Conservation (phyloP, 2,113 vertebrate species). For the Genyomyrus donnyi region DNA sequence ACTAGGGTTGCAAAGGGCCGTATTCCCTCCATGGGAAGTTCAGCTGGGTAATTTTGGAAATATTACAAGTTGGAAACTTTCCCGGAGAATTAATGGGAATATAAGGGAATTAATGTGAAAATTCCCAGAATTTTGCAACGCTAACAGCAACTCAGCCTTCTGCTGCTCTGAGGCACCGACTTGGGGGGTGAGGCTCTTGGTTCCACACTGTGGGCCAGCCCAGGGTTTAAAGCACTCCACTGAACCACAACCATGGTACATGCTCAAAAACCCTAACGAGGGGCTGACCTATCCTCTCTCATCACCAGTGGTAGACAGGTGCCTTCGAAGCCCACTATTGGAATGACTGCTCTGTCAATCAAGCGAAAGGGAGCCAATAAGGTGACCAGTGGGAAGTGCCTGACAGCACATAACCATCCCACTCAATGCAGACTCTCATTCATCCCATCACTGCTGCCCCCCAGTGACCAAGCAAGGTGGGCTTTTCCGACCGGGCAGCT, state of each 20-base stretch:
- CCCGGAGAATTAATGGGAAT: too few relatives aligned
- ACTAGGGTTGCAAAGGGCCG: neutral
- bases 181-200: neutral
- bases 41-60: too few relatives aligned
- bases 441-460: neutral
- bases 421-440: neutral
- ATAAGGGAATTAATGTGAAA: too few relatives aligned
- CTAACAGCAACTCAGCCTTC: neutral
- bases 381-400: neutral
- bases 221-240: neutral
- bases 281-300: neutral
- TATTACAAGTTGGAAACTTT: too few relatives aligned
- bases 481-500: neutral
- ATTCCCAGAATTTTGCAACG: too few relatives aligned
- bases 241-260: neutral
- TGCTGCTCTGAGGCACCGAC: neutral
- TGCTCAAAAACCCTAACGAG: neutral
- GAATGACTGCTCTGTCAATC: neutral
- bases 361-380: neutral
- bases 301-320: neutral
- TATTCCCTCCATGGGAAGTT: too few relatives aligned
- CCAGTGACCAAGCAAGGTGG: neutral
- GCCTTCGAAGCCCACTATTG: neutral
- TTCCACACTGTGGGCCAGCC: neutral
- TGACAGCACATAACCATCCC: neutral